A percentile compares a stretch with the other conserved stretches of the same genome.
Evolutionary conservation across 1,140 invertebrate species (phyloP).

Genomic region (Saxidomus purpurata): DNA sequence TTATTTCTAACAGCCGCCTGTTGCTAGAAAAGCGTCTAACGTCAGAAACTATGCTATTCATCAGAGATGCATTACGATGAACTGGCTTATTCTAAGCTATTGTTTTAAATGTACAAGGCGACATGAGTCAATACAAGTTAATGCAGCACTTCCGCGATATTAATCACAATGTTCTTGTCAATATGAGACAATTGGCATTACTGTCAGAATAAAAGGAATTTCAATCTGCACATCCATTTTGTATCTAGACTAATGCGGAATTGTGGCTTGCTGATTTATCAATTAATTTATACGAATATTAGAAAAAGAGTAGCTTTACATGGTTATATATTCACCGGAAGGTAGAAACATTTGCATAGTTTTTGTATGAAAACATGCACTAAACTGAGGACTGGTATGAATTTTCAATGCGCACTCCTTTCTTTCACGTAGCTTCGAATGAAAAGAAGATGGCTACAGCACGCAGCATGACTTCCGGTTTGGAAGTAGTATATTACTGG

Average conservation of each 20-base stretch:
- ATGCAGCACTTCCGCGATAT: neutral
- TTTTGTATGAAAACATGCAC: neutral
- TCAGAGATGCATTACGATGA: neutral
- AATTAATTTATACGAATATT: too few relatives aligned
- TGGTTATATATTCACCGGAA: neutral
- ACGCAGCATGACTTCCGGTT: conserved; percentile 29
- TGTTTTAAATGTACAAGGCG: neutral
- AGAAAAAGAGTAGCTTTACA: too few relatives aligned
- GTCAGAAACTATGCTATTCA: neutral
- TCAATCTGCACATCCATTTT: too few relatives aligned
- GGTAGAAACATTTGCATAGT: neutral
- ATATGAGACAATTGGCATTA: neutral
- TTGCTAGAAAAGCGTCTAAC: neutral
- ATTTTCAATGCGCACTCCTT: conserved; percentile 1
- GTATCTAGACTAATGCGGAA: too few relatives aligned
- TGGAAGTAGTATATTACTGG: conserved; percentile 1
- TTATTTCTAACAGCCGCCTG: neutral
- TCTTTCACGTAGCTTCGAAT: neutral
- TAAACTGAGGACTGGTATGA: neutral
- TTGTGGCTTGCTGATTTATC: too few relatives aligned
- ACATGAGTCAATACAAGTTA: neutral
- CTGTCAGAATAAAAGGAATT: neutral
- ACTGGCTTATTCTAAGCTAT: neutral
- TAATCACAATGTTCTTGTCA: neutral
- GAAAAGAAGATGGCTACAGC: neutral